phyloP scores from a whole-genome alignment of 2,113 vertebrate species.

The Larimichthys crocea region DNA sequence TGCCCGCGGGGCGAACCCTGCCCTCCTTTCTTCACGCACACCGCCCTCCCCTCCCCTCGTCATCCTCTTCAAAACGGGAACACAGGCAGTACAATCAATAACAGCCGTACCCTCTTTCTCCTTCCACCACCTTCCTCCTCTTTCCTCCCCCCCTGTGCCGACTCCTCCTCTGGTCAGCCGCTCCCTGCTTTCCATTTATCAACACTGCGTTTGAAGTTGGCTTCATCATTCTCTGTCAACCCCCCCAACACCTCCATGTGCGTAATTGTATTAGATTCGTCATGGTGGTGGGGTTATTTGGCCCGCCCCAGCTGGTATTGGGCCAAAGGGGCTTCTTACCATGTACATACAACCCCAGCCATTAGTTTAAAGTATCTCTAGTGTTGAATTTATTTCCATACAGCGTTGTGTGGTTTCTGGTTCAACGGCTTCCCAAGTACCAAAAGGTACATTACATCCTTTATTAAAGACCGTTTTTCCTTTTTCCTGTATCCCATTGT shows the following conservation, averaged over 20 bases:
- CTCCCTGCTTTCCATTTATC: conserved; percentile 78
- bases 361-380: conserved; percentile 56
- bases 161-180: conserved; percentile 66
- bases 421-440: conserved; percentile 33
- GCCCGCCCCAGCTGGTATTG: conserved; percentile 46
- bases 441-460: conserved; percentile 35
- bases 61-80: conserved; percentile 54
- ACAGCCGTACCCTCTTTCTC: conserved; percentile 49
- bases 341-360: conserved; percentile 41
- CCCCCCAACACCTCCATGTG: conserved; percentile 72
- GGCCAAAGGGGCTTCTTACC: conserved; percentile 51
- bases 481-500: conserved; percentile 47
- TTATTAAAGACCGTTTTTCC: conserved; percentile 45
- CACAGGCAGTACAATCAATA: conserved; percentile 80
- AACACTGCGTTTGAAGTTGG: conserved; percentile 71
- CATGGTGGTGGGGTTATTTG: conserved; percentile 63
- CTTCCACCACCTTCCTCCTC: neutral
- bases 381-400: conserved; percentile 59
- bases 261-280: conserved; percentile 82
- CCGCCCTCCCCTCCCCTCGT: conserved; percentile 32
- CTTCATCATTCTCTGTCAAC: conserved; percentile 79
- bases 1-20: conserved; percentile 73
- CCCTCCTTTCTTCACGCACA: conserved; percentile 61
- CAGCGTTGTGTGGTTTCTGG: conserved; percentile 9
- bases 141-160: neutral